A percentile compares a stretch with the other conserved stretches of the same genome.
These are phyloP conservation scores for Campylomormyrus numenius DNA, from an alignment of 2,113 vertebrate species.

Conservation along the genomic window DNA sequence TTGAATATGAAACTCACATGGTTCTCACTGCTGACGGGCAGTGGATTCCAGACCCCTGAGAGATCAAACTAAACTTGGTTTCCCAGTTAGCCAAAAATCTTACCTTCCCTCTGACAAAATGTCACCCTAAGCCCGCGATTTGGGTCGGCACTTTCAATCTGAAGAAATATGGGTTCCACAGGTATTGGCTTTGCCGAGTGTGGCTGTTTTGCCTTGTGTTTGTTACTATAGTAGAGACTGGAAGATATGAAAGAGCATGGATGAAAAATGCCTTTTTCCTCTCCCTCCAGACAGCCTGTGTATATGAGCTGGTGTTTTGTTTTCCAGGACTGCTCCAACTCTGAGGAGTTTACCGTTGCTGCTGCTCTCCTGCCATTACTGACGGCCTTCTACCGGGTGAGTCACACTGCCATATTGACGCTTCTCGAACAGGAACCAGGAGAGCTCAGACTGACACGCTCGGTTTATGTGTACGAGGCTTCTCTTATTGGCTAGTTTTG, in stretches of 20 bases:
- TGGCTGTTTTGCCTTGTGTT: background rate
- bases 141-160: background rate
- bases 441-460: background rate
- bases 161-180: background rate
- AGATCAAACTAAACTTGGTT: background rate
- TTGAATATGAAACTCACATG: background rate
- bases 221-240: background rate
- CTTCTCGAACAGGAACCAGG: background rate
- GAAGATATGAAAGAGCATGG: background rate
- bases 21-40: background rate
- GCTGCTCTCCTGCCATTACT: constrained; percentile 83
- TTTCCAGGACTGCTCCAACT: constrained; percentile 89
- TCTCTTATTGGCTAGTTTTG: background rate
- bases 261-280: background rate
- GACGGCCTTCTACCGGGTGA: constrained; percentile 93
- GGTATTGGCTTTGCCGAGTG: background rate
- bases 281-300: background rate
- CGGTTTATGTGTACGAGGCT: background rate
- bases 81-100: background rate
- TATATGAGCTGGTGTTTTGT: background rate
- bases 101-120: background rate
- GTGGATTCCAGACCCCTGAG: background rate
- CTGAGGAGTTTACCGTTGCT: constrained; percentile 88
- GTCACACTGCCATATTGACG: constrained; percentile 32
- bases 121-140: background rate